phyloP scores from a whole-genome alignment of 2,113 vertebrate species.

The Zingel zingel region DNA sequence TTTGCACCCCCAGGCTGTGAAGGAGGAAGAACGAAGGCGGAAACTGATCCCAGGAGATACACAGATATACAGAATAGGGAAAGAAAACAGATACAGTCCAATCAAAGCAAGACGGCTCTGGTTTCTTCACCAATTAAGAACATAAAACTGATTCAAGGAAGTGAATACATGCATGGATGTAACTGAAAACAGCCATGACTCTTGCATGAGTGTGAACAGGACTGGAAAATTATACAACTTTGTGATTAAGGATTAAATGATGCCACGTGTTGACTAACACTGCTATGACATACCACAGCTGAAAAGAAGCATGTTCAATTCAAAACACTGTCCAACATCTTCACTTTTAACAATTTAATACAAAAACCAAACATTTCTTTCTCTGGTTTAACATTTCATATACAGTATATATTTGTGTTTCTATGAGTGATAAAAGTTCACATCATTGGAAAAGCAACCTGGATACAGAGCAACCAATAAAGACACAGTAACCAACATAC shows the following conservation, averaged over 20 bases:
- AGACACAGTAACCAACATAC: constrained; percentile 62
- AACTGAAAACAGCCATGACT: constrained; percentile 51
- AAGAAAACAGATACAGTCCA: constrained; percentile 58
- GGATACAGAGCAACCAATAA: constrained; percentile 61
- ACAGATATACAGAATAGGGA: constrained; percentile 20
- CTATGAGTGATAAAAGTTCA: constrained; percentile 79
- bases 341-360: constrained; percentile 84
- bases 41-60: constrained; percentile 64
- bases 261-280: neutral
- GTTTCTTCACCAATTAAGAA: constrained; percentile 36
- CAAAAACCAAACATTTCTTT: constrained; percentile 81
- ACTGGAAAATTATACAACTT: neutral
- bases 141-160: constrained; percentile 23
- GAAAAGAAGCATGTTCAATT: neutral
- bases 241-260: constrained; percentile 35
- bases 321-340: constrained; percentile 10
- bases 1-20: constrained; percentile 56
- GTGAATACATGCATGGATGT: constrained; percentile 25
- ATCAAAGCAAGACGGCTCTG: constrained; percentile 31
- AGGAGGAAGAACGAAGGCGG: constrained; percentile 24
- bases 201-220: constrained; percentile 31
- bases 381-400: constrained; percentile 81
- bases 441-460: constrained; percentile 67
- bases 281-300: neutral
- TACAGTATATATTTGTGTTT: constrained; percentile 82